Conservation (phyloP, 2,113 vertebrate genomes). For the Casuarius casuarius region DNA sequence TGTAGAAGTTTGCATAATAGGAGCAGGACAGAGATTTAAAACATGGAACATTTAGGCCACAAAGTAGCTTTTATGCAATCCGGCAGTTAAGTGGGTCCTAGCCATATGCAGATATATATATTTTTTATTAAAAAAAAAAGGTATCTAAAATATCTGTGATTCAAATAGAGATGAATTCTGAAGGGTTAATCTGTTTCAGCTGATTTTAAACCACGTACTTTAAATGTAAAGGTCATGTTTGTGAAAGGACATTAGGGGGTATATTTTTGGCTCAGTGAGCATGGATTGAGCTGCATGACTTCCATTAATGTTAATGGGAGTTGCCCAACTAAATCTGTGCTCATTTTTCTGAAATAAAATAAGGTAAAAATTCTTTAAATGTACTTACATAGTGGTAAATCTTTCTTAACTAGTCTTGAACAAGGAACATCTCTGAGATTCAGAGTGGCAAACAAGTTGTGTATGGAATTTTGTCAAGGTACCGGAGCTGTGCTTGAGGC, state of each 20-base stretch:
- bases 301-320: conserved; percentile 67
- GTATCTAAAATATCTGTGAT: too few relatives aligned
- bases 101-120: rapidly evolving
- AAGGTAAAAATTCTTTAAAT: not conserved
- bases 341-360: not conserved
- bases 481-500: not conserved
- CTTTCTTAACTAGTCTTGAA: not conserved
- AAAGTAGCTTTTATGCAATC: not conserved
- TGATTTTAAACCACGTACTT: conserved; percentile 68
- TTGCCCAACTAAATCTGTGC: not conserved
- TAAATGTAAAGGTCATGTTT: conserved; percentile 62
- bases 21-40: not conserved
- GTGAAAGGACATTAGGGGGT: conserved; percentile 37
- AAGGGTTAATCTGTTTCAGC: not conserved
- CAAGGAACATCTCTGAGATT: not conserved
- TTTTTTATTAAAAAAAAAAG: not conserved
- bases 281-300: not conserved
- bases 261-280: conserved; percentile 54
- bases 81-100: not conserved
- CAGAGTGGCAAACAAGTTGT: not conserved
- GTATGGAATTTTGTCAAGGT: not conserved
- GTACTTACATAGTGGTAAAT: not conserved
- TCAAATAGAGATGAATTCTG: not conserved
- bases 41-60: not conserved
- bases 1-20: not conserved